Base-by-base conservation (phyloP, 2,113 vertebrate species). In the Halcyon malimbica region DNA sequence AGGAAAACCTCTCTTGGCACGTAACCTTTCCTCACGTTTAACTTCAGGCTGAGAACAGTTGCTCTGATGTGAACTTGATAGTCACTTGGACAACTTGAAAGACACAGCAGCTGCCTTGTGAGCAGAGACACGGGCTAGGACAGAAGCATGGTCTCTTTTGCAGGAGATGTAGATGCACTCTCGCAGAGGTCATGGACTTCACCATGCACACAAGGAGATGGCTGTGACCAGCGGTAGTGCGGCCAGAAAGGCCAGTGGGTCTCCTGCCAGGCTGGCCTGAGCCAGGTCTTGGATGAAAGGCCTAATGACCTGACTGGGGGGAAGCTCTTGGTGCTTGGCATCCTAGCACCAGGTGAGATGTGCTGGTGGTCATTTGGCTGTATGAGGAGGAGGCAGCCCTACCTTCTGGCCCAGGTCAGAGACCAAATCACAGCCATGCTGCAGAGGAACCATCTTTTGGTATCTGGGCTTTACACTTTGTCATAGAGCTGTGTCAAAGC, bases 111-210 rank as follows among this genome's bases (percentile, higher is more conserved):
- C 6, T 63, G 19, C 17, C 56, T 67, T 63, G 16, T 53, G 80
- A 76, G 56, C 18, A 67, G 33, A 6, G 29, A 7, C 10, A 1
- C 5, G 7, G 83, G 18, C 51, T 46, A 31, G 37, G 46, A 57
- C 2, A 3, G 80, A 87, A 70, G 21, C 0, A 0, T 17, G 3
- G 29, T n/a, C 46, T 42, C 13, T 54, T 90, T 68, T 64, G 60
- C 70, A 51, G 79, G 71, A 90, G 23, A 3, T 15, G 26, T 46
- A 20, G 0, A 0, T 3, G n/a, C n/a, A 3, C 29, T 70, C 19
- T 56, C 12, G 24, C 41, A 41, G 37, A 23, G 39, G 21, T 26
- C 5, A 1, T 37, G 77, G 48, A 51, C 54, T 69, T 54, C 74
- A 2, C 24, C 9, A 2, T 31, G n/a, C 10, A 3, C 18, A 1